Conservation (phyloP, 2,113 vertebrate species). For the Forbesichthys papilliferus region DNA sequence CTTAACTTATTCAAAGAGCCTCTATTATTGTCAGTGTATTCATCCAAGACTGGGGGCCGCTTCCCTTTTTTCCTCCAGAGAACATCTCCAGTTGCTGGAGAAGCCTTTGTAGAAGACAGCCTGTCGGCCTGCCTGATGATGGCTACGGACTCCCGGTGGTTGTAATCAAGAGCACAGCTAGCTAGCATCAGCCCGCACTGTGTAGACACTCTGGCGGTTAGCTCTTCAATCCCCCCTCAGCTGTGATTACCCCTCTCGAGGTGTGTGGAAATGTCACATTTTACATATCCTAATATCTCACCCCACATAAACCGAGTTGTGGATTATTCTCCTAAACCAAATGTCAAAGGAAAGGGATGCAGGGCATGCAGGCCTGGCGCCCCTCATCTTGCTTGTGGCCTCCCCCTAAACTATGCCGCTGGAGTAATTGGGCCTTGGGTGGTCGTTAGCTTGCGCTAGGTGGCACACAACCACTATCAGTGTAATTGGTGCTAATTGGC, state of each 20-base stretch:
- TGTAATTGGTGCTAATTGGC: slow-evolving; percentile 80
- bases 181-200: slow-evolving; percentile 47
- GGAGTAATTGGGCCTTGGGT: slow-evolving; percentile 72
- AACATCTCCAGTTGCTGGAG: slow-evolving; percentile 29
- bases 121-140: slow-evolving; percentile 33
- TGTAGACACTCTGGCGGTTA: slow-evolving; percentile 52
- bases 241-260: slow-evolving; percentile 70
- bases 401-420: slow-evolving; percentile 43
- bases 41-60: slow-evolving; percentile 29
- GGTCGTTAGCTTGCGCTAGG: slow-evolving; percentile 65
- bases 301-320: slow-evolving; percentile 45
- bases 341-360: slow-evolving; percentile 58
- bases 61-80: slow-evolving; percentile 31
- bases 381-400: slow-evolving; percentile 41
- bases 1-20: slow-evolving; percentile 53
- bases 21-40: slow-evolving; percentile 56
- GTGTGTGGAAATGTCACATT: slow-evolving; percentile 75
- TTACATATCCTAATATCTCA: slow-evolving; percentile 78
- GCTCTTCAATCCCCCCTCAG: slow-evolving; percentile 66
- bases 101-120: slow-evolving; percentile 31
- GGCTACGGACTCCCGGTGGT: slow-evolving; percentile 41
- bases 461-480: slow-evolving; percentile 55
- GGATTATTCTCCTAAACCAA: slow-evolving; percentile 50
- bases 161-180: slow-evolving; percentile 58
- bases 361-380: not conserved